A percentile compares a stretch with the other conserved stretches of the same genome.
Conservation (phyloP, 1,140 invertebrate species). For the Nixonia krombeini region DNA sequence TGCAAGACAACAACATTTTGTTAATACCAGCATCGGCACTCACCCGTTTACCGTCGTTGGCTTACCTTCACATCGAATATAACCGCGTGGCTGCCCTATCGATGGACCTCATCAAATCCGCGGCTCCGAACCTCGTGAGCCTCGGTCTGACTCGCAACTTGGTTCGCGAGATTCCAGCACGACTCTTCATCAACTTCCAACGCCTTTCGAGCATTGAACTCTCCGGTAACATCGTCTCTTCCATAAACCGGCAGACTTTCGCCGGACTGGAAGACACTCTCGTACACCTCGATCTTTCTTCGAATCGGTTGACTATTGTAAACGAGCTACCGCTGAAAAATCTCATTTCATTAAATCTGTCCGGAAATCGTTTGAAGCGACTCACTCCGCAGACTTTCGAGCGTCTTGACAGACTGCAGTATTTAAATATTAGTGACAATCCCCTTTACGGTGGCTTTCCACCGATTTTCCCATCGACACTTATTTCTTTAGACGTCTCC, state of each 20-base stretch:
- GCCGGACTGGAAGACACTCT: slow-evolving; percentile 81
- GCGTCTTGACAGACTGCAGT: slow-evolving; percentile 77
- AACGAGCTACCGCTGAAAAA: slow-evolving; percentile 77
- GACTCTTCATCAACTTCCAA: slow-evolving; percentile 84
- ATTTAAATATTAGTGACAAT: slow-evolving; percentile 85
- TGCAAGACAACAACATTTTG: slow-evolving; percentile 90
- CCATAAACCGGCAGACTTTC: slow-evolving; percentile 82
- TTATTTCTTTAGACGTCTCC: slow-evolving; percentile 82
- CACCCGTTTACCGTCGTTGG: slow-evolving; percentile 80
- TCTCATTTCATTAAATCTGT: slow-evolving; percentile 81
- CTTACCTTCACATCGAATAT: slow-evolving; percentile 83
- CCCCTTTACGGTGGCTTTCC: slow-evolving; percentile 73
- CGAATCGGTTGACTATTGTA: slow-evolving; percentile 82
- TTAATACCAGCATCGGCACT: slow-evolving; percentile 85
- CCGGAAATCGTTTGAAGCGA: slow-evolving; percentile 83
- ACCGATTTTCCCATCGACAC: slow-evolving; percentile 64
- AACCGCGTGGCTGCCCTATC: slow-evolving; percentile 90
- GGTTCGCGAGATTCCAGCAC: slow-evolving; percentile 85
- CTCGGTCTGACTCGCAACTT: slow-evolving; percentile 86
- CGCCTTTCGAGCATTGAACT: slow-evolving; percentile 82
- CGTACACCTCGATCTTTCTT: slow-evolving; percentile 80
- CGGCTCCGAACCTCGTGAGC: slow-evolving; percentile 73
- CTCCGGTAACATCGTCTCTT: slow-evolving; percentile 82
- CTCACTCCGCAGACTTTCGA: slow-evolving; percentile 79
- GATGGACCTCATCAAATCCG: slow-evolving; percentile 80